These are phyloP conservation scores for Macquaria australasica DNA, from an alignment of 2,113 vertebrate genomes.

Conservation along the genomic window DNA sequence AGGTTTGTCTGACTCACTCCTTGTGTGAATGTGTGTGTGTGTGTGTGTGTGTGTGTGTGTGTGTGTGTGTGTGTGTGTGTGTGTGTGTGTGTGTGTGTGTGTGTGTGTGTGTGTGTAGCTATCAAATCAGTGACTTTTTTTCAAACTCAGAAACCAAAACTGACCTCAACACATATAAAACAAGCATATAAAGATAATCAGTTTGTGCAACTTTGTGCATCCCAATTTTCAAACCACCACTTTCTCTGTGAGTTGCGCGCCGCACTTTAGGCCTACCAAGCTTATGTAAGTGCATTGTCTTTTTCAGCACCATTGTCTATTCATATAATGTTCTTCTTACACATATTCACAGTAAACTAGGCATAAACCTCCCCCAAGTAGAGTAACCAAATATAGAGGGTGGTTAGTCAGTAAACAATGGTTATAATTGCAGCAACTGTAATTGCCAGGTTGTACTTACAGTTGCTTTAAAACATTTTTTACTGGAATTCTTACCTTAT, in stretches of 20 bases:
- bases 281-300: neutral
- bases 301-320: neutral
- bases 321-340: neutral
- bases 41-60: neutral
- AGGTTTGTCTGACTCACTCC: conserved; percentile 42
- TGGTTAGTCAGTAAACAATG: neutral
- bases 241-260: neutral
- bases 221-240: neutral
- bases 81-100: neutral
- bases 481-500: neutral
- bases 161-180: neutral
- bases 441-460: neutral
- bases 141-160: neutral
- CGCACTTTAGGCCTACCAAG: neutral
- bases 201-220: neutral
- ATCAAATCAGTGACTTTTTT: neutral
- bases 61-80: neutral
- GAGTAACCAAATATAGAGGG: neutral
- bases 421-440: neutral
- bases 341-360: neutral
- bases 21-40: neutral
- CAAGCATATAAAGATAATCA: neutral
- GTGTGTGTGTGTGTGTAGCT: conserved; percentile 7
- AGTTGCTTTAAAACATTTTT: neutral
- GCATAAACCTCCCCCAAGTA: neutral